These are phyloP conservation scores for Glaucidium brasilianum DNA, from an alignment of 2,113 vertebrate species.

Conservation along the genomic window DNA sequence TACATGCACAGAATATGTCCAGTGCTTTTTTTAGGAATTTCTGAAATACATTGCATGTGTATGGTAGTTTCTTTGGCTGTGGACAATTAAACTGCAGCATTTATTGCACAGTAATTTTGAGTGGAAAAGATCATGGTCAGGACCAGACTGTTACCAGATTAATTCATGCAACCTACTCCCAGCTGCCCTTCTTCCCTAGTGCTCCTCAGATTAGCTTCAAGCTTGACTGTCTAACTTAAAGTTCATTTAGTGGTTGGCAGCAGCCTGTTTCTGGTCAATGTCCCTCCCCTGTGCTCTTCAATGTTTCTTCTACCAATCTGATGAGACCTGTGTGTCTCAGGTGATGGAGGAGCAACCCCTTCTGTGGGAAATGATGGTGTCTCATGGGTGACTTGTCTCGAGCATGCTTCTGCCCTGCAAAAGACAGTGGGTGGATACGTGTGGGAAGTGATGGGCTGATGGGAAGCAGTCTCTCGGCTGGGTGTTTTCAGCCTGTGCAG, in stretches of 20 bases:
- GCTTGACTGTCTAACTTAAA: background rate
- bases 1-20: background rate
- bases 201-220: background rate
- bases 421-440: background rate
- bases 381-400: background rate
- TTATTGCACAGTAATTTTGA: background rate
- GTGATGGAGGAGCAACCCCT: background rate
- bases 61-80: background rate
- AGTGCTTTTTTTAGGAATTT: background rate
- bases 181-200: background rate
- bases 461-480: background rate
- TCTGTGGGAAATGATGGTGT: background rate
- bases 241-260: background rate
- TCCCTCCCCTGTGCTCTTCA: background rate
- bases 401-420: rapidly evolving
- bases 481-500: background rate
- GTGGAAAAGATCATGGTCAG: background rate
- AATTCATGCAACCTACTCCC: background rate
- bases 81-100: background rate
- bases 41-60: background rate
- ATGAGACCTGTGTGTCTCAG: background rate
- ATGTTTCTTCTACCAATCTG: rapidly evolving
- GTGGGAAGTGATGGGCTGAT: background rate
- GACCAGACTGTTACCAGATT: background rate
- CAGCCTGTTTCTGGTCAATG: background rate